Conservation (phyloP, 2,888 invertebrate genomes). For the Anthoptus insignis region DNA sequence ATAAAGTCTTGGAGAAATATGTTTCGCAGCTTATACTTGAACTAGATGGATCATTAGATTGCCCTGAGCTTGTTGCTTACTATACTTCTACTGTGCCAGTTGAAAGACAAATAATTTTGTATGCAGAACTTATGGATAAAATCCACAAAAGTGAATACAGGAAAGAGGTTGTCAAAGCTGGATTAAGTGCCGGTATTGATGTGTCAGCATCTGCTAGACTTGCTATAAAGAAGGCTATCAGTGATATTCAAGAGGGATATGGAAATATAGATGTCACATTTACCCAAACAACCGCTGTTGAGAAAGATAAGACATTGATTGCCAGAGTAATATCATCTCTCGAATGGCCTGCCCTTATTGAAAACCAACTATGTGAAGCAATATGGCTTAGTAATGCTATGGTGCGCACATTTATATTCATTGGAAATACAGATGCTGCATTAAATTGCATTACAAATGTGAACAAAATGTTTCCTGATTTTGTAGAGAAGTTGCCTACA, state of each 20-base stretch:
- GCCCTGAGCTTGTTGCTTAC: slow-evolving; percentile 93
- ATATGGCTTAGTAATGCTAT: slow-evolving; percentile 96
- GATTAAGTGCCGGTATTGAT: slow-evolving; percentile 92
- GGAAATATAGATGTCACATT: slow-evolving; percentile 86
- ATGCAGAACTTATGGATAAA: slow-evolving; percentile 90
- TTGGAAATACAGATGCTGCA: slow-evolving; percentile 94
- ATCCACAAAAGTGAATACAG: slow-evolving; percentile 90
- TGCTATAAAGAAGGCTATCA: slow-evolving; percentile 92
- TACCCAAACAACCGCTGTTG: slow-evolving; percentile 89
- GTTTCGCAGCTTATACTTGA: slow-evolving; percentile 90
- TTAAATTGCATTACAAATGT: slow-evolving; percentile 88
- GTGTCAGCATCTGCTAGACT: slow-evolving; percentile 94
- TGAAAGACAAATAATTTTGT: slow-evolving; percentile 82
- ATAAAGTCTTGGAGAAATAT: slow-evolving; percentile 91
- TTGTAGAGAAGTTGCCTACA: slow-evolving; percentile 71
- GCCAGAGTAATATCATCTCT: slow-evolving; percentile 86
- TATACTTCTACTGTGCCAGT: slow-evolving; percentile 94
- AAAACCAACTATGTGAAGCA: slow-evolving; percentile 93
- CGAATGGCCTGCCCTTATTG: slow-evolving; percentile 95
- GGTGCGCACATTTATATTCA: slow-evolving; percentile 94
- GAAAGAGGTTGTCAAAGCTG: slow-evolving; percentile 89
- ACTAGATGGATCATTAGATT: slow-evolving; percentile 85
- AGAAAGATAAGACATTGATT: slow-evolving; percentile 77
- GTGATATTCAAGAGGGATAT: slow-evolving; percentile 78
- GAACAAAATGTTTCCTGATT: slow-evolving; percentile 72